Evolutionary conservation across 2,797 vertebrate genomes (phyloP).

Genomic region (Eutrigla gurnardus): DNA sequence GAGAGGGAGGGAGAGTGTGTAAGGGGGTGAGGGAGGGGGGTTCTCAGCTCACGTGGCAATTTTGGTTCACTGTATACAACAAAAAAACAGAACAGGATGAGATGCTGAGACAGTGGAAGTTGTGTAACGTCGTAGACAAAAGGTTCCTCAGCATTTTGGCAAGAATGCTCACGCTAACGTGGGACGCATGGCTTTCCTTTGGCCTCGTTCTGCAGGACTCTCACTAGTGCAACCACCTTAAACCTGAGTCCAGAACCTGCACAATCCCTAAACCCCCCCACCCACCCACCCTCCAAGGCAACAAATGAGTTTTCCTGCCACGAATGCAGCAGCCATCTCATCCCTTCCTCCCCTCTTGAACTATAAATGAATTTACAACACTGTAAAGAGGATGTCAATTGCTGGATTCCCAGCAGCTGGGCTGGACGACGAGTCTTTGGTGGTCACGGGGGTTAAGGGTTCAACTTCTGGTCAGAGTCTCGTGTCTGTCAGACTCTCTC

Average conservation of each 20-base stretch:
- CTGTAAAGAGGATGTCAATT: conserved; percentile 83
- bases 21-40: conserved; percentile 4
- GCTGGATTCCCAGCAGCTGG: conserved; percentile 76
- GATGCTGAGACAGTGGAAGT: background rate
- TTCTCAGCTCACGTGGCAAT: conserved; percentile 23
- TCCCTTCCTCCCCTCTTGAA: conserved; percentile 68
- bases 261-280: background rate
- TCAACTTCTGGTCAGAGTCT: conserved; percentile 78
- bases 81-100: background rate
- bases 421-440: conserved; percentile 62
- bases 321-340: conserved; percentile 59
- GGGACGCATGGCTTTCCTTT: conserved; percentile 6
- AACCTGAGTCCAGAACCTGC: conserved; percentile 31
- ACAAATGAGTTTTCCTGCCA: conserved; percentile 66
- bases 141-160: conserved; percentile 35
- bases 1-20: conserved; percentile 26
- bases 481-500: conserved; percentile 42
- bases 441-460: conserved; percentile 75
- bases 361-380: conserved; percentile 80
- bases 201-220: conserved; percentile 24
- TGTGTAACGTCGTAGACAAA: conserved; percentile 14
- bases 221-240: conserved; percentile 35
- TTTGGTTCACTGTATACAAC: conserved; percentile 12
- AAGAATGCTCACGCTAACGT: conserved; percentile 14
- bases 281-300: conserved; percentile 21